These are phyloP conservation scores for Caenorhabditis sp. DNA, from an alignment of 2,888 invertebrate genomes.

Conservation along the genomic window DNA sequence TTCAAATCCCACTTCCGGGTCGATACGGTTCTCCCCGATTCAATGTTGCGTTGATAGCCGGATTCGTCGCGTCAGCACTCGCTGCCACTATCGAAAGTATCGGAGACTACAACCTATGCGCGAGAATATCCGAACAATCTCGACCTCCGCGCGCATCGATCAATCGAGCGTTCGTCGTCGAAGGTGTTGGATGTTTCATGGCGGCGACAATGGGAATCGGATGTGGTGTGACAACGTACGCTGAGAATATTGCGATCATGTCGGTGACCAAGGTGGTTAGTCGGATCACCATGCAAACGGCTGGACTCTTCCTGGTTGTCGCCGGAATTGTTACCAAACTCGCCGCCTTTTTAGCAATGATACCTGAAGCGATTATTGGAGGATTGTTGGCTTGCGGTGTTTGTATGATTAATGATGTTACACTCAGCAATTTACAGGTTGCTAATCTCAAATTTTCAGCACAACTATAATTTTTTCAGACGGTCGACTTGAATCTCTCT, in stretches of 20 bases:
- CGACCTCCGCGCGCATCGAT: slow-evolving; percentile 55
- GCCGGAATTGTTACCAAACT: slow-evolving; percentile 49
- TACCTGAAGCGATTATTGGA: slow-evolving; percentile 64
- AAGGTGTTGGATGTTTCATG: slow-evolving; percentile 58
- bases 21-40: slow-evolving; percentile 52
- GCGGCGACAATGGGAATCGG: slow-evolving; percentile 60
- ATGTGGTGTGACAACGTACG: slow-evolving; percentile 64
- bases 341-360: slow-evolving; percentile 64
- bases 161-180: slow-evolving; percentile 63
- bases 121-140: slow-evolving; percentile 50
- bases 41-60: slow-evolving; percentile 48
- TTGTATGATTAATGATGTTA: slow-evolving; percentile 61
- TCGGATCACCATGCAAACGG: slow-evolving; percentile 61
- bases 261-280: slow-evolving; percentile 57
- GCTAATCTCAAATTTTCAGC: too few relatives aligned
- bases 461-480: slow-evolving; percentile 30
- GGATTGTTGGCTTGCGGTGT: slow-evolving; percentile 63
- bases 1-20: slow-evolving; percentile 64
- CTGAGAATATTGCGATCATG: slow-evolving; percentile 63
- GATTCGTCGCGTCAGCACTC: slow-evolving; percentile 58
- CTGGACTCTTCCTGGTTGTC: slow-evolving; percentile 50
- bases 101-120: slow-evolving; percentile 49
- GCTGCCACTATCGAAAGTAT: slow-evolving; percentile 60
- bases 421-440: slow-evolving; percentile 55
- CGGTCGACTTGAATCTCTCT: slow-evolving; percentile 44